phyloP scores from a whole-genome alignment of 2,797 vertebrate genomes.

The Chelon labrosus region DNA sequence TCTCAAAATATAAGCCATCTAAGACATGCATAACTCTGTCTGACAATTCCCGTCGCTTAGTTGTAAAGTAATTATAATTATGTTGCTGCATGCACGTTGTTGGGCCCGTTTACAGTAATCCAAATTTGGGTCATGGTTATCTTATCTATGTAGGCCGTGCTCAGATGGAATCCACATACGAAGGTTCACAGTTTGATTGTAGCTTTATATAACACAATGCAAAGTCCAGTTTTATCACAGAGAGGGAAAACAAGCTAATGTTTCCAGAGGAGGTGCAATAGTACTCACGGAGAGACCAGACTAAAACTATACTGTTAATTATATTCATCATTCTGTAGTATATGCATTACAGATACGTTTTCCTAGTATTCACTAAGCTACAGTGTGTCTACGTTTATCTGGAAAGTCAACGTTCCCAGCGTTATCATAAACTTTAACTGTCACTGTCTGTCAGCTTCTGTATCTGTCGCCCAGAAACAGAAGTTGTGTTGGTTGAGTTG shows the following conservation, averaged over 20 bases:
- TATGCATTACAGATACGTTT: background rate
- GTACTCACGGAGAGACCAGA: background rate
- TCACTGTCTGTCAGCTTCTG: background rate
- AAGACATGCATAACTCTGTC: background rate
- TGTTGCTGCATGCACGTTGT: background rate
- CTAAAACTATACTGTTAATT: background rate
- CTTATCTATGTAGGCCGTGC: background rate
- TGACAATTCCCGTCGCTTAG: background rate
- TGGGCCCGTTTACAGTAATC: background rate
- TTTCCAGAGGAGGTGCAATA: background rate
- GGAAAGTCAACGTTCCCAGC: background rate
- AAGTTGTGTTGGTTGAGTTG: conserved; percentile 20
- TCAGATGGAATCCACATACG: background rate
- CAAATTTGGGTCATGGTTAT: conserved; percentile 1
- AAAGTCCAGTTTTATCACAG: conserved; percentile 7
- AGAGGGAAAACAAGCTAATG: background rate
- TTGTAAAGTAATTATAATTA: background rate
- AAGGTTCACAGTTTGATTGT: background rate
- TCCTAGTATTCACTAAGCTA: background rate
- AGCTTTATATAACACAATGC: background rate
- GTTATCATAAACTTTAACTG: background rate
- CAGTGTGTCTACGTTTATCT: background rate
- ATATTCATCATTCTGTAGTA: background rate
- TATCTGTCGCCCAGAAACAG: conserved; percentile 31
- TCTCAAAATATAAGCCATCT: background rate